Base-by-base conservation (phyloP, 2,113 vertebrate genomes). In the Brachyhypopomus occidentalis region DNA sequence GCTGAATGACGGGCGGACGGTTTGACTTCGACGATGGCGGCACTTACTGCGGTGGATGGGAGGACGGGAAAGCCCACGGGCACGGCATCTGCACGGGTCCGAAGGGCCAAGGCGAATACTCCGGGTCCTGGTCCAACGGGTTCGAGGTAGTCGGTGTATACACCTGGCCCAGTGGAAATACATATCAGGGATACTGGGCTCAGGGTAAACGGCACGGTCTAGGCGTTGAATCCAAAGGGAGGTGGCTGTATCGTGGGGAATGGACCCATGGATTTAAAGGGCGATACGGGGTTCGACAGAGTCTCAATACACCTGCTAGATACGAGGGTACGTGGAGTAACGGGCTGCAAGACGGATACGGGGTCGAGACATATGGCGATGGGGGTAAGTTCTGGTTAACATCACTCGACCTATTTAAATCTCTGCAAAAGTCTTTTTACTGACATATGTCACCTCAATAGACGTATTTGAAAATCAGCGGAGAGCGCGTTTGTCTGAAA, bases 1-100 rank as follows among this genome's bases (percentile, higher is more conserved):
- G 87, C 94, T 95, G 96, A 95, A 98, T 98, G 96, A 97, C 96
- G 96, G 96, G 96, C 93, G 96, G 96, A 90, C 94, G 96, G 85
- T 97, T 98, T 90, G 96, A 98, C 91, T 98, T 98, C 93, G 96
- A 97, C 94, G 96, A 98, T 95, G 96, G 96, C 88, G 96, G 96
- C 91, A 96, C 96, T 82, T 98, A 96, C 91, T 98, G 96, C 89
- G 96, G 96, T 87, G 96, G 96, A 90, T 98, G 96, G 96, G 96
- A 96, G 90, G 96, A 96, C 79, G 96, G 96, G 78, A 97, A 98
- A 93, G 96, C 96, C 89, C 96, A 97, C 93, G 96, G 96, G 87
- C 96, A 97, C 87, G 96, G 96, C 83, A 94, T 97, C 89, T 98
- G 96, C 93, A 97, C 96, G 85, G 96, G 96, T 83, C 96, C 96